Conservation (phyloP, 2,113 vertebrate genomes). For the Oryzias curvinotus region DNA sequence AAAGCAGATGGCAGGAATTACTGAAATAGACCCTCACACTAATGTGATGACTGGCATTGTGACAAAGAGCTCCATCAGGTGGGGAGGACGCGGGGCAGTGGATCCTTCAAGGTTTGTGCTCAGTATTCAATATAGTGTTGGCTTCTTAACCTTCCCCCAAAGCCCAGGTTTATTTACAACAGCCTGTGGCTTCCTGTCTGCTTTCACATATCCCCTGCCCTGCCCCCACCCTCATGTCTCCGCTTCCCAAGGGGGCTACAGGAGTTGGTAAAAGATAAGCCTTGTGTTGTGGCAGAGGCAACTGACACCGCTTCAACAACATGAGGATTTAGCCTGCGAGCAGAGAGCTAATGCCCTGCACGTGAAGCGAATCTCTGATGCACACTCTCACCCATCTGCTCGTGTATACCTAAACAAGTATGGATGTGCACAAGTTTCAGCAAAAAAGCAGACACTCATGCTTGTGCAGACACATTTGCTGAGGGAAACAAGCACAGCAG, state of each 20-base stretch:
- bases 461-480: conserved; percentile 22
- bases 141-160: conserved; percentile 51
- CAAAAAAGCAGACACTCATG: conserved; percentile 4
- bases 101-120: conserved; percentile 42
- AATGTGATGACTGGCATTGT: conserved; percentile 26
- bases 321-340: conserved; percentile 64
- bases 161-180: conserved; percentile 64
- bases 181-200: conserved; percentile 46
- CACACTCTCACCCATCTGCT: conserved; percentile 50
- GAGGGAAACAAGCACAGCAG: conserved; percentile 33
- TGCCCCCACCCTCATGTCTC: conserved; percentile 29
- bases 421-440: conserved; percentile 15
- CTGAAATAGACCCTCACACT: conserved; percentile 5
- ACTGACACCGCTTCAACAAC: conserved; percentile 67
- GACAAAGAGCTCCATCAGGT: conserved; percentile 6
- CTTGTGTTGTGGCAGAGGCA: conserved; percentile 53
- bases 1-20: conserved; percentile 1
- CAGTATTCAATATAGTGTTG: conserved; percentile 51
- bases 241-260: conserved; percentile 30
- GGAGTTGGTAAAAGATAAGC: conserved; percentile 67
- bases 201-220: conserved; percentile 34
- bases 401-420: conserved; percentile 35
- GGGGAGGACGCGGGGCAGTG: conserved; percentile 10
- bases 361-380: conserved; percentile 53
- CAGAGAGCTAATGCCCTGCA: conserved; percentile 53